Evolutionary conservation across 2,888 invertebrate genomes (phyloP), one percentile per base, ranked within the genome.

Genomic region (Cerastis leucographa): DNA sequence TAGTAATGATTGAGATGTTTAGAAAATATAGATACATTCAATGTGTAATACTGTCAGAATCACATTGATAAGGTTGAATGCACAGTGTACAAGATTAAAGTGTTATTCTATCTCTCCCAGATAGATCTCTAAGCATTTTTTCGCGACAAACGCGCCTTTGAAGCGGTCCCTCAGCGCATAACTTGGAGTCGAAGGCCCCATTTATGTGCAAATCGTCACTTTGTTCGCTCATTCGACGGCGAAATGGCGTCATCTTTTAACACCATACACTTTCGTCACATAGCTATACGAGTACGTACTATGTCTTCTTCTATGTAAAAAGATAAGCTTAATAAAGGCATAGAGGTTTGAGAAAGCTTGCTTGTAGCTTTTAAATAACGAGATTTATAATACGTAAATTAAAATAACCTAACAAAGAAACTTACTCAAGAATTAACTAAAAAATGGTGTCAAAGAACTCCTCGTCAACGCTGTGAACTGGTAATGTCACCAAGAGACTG

Each of bases 181-280:
- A 71, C 71, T 73, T 61, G 68, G 51, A 71, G 73, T 68, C 71
- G 25, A 56, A 73, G 69, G 54, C 46, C 61, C 65, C 76, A 85
- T 85, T 85, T 85, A 75, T 66, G 78, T 85, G 85, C 72, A 85
- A 85, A 85, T 85, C 78, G 76, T 76, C 76, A 78, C 83, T 80
- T 85, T 80, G 83, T 76, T 70, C 78, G 74, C 71, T 80, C 76
- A 19, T 75, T 68, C 59, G 42, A 29, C 70, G 46, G 29, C 67
- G 22, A 59, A 75, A 82, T 74, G 65, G 67, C 78, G 74, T 68
- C 51, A 79, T 82, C 82, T 76, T 76, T 76, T 79, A 75, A 75
- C 66, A 78, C 61, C 51, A 66, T 65, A 74, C 46, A 29, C 12
- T 71, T 75, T 71, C 68, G 25, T 65, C 42, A 71, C 61, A 61